These are phyloP conservation scores for Rhadina sibilatrix DNA, from an alignment of 2,113 vertebrate genomes.

Conservation along the genomic window DNA sequence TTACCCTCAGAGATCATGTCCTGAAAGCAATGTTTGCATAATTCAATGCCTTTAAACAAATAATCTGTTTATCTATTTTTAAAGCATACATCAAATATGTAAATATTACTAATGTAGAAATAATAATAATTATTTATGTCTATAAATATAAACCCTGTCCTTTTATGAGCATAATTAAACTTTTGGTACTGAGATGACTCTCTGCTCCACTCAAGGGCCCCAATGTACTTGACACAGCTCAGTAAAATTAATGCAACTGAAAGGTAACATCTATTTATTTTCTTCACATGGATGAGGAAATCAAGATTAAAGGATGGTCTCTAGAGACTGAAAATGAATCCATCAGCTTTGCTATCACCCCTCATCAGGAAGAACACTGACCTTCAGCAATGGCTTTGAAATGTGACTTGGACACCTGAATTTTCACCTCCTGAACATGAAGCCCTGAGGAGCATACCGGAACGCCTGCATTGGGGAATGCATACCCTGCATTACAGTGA, in stretches of 20 bases:
- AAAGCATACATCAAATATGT: background rate
- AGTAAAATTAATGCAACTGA: background rate
- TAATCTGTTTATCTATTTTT: background rate
- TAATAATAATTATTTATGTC: background rate
- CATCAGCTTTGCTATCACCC: background rate
- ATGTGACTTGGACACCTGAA: background rate
- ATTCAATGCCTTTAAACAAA: background rate
- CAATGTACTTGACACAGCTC: background rate
- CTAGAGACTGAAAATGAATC: background rate
- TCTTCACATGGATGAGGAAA: background rate
- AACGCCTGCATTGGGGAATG: background rate
- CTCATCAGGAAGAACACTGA: background rate
- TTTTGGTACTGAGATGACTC: background rate
- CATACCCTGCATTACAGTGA: accelerated
- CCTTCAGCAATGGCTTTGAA: background rate
- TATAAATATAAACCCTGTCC: background rate
- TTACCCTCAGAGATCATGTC: conserved; percentile 46
- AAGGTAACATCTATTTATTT: background rate
- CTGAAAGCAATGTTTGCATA: conserved; percentile 18
- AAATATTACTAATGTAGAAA: background rate
- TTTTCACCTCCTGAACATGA: background rate
- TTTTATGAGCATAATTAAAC: background rate
- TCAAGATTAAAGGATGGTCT: background rate
- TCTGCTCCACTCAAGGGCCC: background rate
- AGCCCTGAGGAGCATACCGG: background rate